Evolutionary conservation across 1,140 invertebrate genomes (phyloP), one percentile per base, ranked within the genome.

Genomic region (Phortica variegata): DNA sequence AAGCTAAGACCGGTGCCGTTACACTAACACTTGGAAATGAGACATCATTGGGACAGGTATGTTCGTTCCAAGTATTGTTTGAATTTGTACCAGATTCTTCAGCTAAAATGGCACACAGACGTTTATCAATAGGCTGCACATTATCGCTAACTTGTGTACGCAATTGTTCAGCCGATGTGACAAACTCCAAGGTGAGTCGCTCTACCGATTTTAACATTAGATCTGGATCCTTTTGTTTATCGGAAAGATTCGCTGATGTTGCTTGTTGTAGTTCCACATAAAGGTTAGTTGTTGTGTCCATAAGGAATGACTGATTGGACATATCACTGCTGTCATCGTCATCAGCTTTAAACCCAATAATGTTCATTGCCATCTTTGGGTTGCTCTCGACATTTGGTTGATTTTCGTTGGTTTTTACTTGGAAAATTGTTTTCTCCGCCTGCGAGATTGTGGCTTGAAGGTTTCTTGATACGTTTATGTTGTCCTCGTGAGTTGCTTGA

Each of bases 1-100:
- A 88, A 1, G 83, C 81, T 0, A 85, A 79, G 40, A 87, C 72
- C 1, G 88, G 88, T 0, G 84, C 83, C 23, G 86, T 87, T 15
- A 85, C 83, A 47, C 87, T 90, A 13, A 90, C 84, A 33, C 85
- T 90, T 0, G 88, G 88, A 65, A 89, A 90, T 0, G 87, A 87
- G 29, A 87, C 77, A 55, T 89, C 87, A 70, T 87, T 87, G 1
- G 84, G 85, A 39, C 82, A 85, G 9, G 81, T 81, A 58, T 88
- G 83, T 49, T 89, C 87, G 57, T 87, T 88, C 88, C 88, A 90
- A 0, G 87, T 89, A 57, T 87, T 86, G 47, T 79, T 59, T 2
- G 77, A 75, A 50, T 78, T 77, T 2, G 65, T 77, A 26, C 16
- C 44, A 52, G 37, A 52, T 21, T 38, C 65, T 38, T 59, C 62